phyloP scores from a whole-genome alignment of 2,888 invertebrate genomes.

The Acanthosepion esculentum region DNA sequence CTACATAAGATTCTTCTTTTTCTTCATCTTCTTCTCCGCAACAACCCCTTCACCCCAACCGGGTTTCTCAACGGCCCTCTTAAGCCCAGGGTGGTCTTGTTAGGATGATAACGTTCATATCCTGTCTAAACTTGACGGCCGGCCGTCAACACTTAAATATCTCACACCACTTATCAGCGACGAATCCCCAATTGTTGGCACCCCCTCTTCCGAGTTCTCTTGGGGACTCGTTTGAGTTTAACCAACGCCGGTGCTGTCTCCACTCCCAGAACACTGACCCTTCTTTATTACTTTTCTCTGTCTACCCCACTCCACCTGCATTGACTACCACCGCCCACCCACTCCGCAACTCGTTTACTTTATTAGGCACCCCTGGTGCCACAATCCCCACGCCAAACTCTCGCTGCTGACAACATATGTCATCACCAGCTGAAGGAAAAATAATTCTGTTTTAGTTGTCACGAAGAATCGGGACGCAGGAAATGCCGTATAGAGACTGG shows the following conservation, averaged over 20 bases:
- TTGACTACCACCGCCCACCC: no score
- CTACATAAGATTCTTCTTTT: no score
- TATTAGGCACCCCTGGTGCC: not conserved
- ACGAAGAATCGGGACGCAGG: not conserved
- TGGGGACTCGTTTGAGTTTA: not conserved
- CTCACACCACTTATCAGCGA: not conserved
- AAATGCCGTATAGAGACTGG: not conserved
- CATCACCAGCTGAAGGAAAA: conserved; percentile 33
- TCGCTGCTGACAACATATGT: not conserved
- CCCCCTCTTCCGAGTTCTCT: not conserved
- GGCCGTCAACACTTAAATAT: not conserved
- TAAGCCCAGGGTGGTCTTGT: not conserved
- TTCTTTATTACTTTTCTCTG: not conserved
- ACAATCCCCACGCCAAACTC: not conserved
- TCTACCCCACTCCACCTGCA: not conserved
- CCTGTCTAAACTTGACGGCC: conserved; percentile 5
- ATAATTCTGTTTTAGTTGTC: not conserved
- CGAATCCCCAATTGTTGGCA: not conserved
- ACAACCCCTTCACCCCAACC: not conserved
- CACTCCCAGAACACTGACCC: not conserved
- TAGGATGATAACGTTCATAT: conserved; percentile 2
- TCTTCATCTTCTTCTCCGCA: not conserved
- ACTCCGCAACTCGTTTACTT: not conserved
- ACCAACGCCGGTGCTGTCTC: conserved; percentile 1
- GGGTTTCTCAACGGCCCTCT: not conserved